Conservation (phyloP, 2,113 vertebrate species). For the Morone saxatilis region DNA sequence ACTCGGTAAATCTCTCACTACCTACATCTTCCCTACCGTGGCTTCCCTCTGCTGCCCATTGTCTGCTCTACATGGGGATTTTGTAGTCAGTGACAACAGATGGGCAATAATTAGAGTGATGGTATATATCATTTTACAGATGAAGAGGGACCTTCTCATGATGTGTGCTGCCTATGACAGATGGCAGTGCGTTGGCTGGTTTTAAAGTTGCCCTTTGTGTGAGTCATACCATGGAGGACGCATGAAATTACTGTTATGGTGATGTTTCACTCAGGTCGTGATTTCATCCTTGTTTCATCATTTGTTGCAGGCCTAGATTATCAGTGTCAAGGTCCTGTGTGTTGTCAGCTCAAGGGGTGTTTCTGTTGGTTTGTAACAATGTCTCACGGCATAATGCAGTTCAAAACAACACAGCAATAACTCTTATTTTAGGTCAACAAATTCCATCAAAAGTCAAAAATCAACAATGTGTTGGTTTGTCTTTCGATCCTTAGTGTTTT, state of each 20-base stretch:
- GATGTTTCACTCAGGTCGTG: slow-evolving; percentile 1
- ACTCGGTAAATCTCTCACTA: slow-evolving; percentile 43
- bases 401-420: neutral
- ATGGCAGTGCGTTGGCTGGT: slow-evolving; percentile 59
- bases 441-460: neutral
- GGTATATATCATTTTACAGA: slow-evolving; percentile 26
- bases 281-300: slow-evolving; percentile 35
- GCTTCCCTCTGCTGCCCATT: slow-evolving; percentile 6
- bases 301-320: slow-evolving; percentile 23
- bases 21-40: neutral
- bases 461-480: neutral
- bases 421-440: neutral
- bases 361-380: neutral
- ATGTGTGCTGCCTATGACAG: slow-evolving; percentile 53
- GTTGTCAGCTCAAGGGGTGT: neutral
- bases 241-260: slow-evolving; percentile 10
- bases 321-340: neutral
- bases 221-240: slow-evolving; percentile 34
- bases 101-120: slow-evolving; percentile 41
- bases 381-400: neutral
- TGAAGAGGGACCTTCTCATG: slow-evolving; percentile 8
- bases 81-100: slow-evolving; percentile 40
- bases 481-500: neutral
- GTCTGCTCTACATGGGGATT: slow-evolving; percentile 7
- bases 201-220: slow-evolving; percentile 49